phyloP scores from a whole-genome alignment of 2,113 vertebrate genomes.

The Conger conger region DNA sequence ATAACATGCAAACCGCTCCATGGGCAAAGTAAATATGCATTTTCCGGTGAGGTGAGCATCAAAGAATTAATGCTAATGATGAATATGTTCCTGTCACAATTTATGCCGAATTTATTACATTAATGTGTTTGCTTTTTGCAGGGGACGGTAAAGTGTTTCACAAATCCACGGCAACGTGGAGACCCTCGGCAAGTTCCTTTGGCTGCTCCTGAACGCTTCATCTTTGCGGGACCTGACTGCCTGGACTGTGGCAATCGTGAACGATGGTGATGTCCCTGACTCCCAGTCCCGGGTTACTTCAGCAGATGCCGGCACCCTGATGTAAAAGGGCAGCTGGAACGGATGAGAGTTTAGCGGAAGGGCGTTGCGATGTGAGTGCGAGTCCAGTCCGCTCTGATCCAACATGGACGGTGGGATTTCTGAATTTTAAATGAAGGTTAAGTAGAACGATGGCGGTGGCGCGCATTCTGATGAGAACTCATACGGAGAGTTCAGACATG shows the following conservation, averaged over 20 bases:
- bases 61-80: not conserved
- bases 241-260: not conserved
- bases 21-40: not conserved
- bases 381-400: not conserved
- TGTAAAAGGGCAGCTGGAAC: not conserved
- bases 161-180: not conserved
- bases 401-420: constrained; percentile 24
- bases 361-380: not conserved
- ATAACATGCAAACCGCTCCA: not conserved
- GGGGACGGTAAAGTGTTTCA: not conserved
- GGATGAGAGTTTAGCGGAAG: not conserved
- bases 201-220: too few species aligned
- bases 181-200: not conserved
- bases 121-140: not conserved
- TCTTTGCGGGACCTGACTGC: too few species aligned
- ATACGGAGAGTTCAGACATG: constrained; percentile 42
- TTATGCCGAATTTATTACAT: not conserved
- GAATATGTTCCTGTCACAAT: not conserved
- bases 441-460: constrained; percentile 34
- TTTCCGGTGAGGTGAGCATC: constrained; percentile 2
- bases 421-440: constrained; percentile 53
- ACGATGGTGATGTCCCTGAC: not conserved
- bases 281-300: not conserved
- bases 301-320: not conserved
- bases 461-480: constrained; percentile 51